Percentiles rank a stretch among this genome's conserved stretches.
Conservation (phyloP, 1,140 invertebrate genomes). For the Aphaenogaster floridana region DNA sequence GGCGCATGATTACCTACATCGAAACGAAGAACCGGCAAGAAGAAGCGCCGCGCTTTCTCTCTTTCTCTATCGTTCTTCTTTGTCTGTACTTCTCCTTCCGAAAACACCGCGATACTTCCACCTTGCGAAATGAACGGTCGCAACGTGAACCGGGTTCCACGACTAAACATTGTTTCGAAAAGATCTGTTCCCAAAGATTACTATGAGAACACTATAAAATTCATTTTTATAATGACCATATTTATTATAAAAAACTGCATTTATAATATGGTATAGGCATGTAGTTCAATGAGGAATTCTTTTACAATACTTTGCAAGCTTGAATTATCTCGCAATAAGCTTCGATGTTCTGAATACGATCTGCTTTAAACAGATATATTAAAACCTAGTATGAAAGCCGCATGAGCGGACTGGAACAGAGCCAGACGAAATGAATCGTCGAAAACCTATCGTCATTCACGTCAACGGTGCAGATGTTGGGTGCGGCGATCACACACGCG, state of each 20-base stretch:
- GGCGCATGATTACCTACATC: slow-evolving; percentile 82
- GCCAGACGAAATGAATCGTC: slow-evolving; percentile 67
- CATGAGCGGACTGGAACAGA: slow-evolving; percentile 46
- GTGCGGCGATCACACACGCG: slow-evolving; percentile 66
- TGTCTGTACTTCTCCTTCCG: neutral
- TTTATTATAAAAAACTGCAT: neutral
- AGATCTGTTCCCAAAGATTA: neutral
- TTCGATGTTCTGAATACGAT: neutral
- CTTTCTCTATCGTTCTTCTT: neutral
- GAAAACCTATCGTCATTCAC: slow-evolving; percentile 66
- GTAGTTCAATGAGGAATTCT: neutral
- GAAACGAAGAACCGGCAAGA: slow-evolving; percentile 70
- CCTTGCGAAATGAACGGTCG: slow-evolving; percentile 2
- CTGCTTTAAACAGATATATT: slow-evolving; percentile 57
- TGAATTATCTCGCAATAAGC: slow-evolving; percentile 29
- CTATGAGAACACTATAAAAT: neutral
- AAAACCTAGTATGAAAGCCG: slow-evolving; percentile 57
- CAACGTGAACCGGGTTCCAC: slow-evolving; percentile 19
- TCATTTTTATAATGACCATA: neutral
- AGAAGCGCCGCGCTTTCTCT: slow-evolving; percentile 68
- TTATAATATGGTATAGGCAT: neutral
- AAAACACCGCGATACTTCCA: slow-evolving; percentile 42
- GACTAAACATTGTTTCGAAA: slow-evolving; percentile 37
- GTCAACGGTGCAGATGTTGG: slow-evolving; percentile 45
- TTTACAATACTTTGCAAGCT: neutral